Evolutionary conservation across 2,797 vertebrate genomes (phyloP).

Genomic region (Podarcis lilfordi): DNA sequence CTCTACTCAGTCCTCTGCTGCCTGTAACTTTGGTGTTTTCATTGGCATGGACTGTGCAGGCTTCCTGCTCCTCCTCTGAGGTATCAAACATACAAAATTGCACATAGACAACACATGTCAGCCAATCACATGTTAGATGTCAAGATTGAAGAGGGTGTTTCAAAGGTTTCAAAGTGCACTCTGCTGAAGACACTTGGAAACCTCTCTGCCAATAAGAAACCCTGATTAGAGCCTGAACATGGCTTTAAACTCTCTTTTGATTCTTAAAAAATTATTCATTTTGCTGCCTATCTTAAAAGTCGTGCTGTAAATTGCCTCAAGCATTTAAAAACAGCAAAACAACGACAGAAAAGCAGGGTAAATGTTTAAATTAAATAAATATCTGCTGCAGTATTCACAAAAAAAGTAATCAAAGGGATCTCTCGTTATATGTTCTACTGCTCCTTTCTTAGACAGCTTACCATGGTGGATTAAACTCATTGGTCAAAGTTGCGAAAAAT

Average conservation of each 20-base stretch:
- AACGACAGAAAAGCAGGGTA: neutral
- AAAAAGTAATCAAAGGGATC: neutral
- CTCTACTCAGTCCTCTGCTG: no score
- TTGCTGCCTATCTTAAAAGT: neutral
- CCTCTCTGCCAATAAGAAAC: no score
- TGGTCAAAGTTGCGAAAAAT: neutral
- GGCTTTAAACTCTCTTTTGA: neutral
- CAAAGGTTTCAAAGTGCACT: no score
- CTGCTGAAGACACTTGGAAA: no score
- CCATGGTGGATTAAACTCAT: neutral
- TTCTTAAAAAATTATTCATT: neutral
- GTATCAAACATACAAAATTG: no score
- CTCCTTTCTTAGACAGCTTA: neutral
- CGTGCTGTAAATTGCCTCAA: neutral
- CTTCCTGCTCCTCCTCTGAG: no score
- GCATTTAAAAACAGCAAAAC: neutral
- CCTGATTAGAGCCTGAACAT: no score
- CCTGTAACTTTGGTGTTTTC: no score
- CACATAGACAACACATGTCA: no score
- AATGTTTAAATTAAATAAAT: neutral
- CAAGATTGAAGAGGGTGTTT: no score
- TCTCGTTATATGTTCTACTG: neutral
- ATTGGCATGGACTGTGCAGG: no score
- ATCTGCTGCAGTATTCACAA: neutral
- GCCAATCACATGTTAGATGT: no score